These are phyloP conservation scores for Gulo gulo DNA, from an alignment of 2,113 vertebrate species.

Conservation along the genomic window DNA sequence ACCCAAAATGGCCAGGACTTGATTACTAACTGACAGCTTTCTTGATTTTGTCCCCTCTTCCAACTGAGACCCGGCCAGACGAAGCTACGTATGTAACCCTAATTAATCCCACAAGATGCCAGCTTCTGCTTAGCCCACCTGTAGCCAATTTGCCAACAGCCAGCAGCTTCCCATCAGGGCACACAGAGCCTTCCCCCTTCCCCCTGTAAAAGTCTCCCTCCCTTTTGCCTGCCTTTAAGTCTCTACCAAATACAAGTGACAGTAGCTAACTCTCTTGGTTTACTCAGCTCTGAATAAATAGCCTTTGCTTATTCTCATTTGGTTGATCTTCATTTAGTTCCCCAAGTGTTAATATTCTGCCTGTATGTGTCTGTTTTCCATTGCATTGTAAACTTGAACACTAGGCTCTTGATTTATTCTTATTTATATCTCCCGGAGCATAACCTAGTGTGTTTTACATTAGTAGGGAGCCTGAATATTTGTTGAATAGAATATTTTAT, in stretches of 20 bases:
- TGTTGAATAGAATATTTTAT: neutral
- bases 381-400: neutral
- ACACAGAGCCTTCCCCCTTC: neutral
- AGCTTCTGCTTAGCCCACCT: neutral
- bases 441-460: neutral
- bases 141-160: neutral
- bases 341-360: neutral
- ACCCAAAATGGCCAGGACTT: neutral
- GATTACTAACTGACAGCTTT: neutral
- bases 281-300: neutral
- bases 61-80: neutral
- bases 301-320: neutral
- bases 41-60: neutral
- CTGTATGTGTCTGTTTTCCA: neutral
- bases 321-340: conserved; percentile 39
- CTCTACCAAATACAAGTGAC: neutral
- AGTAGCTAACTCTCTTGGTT: neutral
- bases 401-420: neutral
- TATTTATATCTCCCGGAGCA: neutral
- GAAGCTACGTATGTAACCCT: neutral
- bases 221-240: neutral
- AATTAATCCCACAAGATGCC: neutral
- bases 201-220: neutral
- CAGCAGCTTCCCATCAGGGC: neutral
- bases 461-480: neutral